Evolutionary conservation across 2,888 invertebrate species (phyloP).

Genomic region (Cheilosia impressa): DNA sequence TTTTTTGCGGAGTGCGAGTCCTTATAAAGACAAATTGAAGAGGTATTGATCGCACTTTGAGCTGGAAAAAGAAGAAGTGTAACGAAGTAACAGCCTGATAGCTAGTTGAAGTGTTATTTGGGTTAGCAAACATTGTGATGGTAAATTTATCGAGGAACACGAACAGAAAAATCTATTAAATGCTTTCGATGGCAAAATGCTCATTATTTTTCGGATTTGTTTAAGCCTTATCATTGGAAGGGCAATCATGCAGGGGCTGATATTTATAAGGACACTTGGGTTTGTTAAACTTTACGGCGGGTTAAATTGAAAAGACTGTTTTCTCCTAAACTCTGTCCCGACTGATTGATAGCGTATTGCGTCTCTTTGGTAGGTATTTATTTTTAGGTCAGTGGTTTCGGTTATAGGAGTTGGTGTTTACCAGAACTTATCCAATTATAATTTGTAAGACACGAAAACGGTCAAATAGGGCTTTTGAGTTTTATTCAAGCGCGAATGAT

Average conservation of each 20-base stretch:
- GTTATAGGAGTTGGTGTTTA: neutral
- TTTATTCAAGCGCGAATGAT: neutral
- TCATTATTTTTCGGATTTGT: slow-evolving; percentile 12
- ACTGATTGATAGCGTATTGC: neutral
- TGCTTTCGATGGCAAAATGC: slow-evolving; percentile 9
- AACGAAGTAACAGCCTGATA: slow-evolving; percentile 14
- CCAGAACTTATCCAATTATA: neutral
- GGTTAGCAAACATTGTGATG: slow-evolving; percentile 27
- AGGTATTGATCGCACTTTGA: slow-evolving; percentile 6
- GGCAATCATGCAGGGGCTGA: neutral
- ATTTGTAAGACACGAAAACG: neutral
- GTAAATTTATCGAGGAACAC: slow-evolving; percentile 27
- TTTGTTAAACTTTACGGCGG: slow-evolving; percentile 14
- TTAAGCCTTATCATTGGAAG: slow-evolving; percentile 14
- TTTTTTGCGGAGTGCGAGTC: neutral
- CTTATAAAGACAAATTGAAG: slow-evolving; percentile 5
- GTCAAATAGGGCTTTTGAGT: neutral
- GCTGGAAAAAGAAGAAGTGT: neutral
- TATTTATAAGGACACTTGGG: neutral
- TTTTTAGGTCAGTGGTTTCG: neutral
- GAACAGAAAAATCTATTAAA: slow-evolving; percentile 19
- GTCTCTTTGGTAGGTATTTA: too few relatives aligned
- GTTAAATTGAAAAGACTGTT: neutral
- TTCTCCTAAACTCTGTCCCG: neutral
- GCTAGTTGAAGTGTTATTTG: slow-evolving; percentile 25